These are phyloP conservation scores for Armadillidium nasatum DNA, from an alignment of 1,140 invertebrate species.

Conservation along the genomic window DNA sequence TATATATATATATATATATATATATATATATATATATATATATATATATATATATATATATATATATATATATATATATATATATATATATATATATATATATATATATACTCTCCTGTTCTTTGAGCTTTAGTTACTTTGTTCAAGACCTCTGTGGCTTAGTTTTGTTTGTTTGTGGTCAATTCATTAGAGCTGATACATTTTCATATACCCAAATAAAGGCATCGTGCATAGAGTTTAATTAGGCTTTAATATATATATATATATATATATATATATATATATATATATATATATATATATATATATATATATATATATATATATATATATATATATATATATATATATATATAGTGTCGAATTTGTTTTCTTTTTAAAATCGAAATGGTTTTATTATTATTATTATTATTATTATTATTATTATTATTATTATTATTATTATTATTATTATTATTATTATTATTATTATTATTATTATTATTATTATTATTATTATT, in stretches of 20 bases:
- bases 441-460: slow-evolving; percentile 18
- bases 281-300: too few species aligned
- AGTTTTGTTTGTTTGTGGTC: neutral
- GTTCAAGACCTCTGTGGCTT: neutral
- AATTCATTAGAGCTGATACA: too few species aligned
- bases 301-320: too few species aligned
- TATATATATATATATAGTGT: too few species aligned
- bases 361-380: too few species aligned
- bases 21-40: slow-evolving; percentile 15
- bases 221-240: too few species aligned
- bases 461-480: slow-evolving; percentile 21
- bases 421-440: slow-evolving; percentile 13
- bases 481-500: slow-evolving; percentile 21
- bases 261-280: too few species aligned
- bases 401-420: neutral
- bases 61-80: slow-evolving; percentile 23
- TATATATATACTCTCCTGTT: slow-evolving; percentile 19
- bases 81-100: slow-evolving; percentile 22
- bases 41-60: slow-evolving; percentile 16
- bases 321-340: too few species aligned
- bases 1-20: slow-evolving; percentile 24
- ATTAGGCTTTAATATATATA: too few species aligned
- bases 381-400: too few species aligned
- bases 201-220: too few species aligned
- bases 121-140: too few species aligned